These are phyloP conservation scores for Oceanodroma leucorhoa DNA, from an alignment of 2,797 vertebrate genomes.

Conservation along the genomic window DNA sequence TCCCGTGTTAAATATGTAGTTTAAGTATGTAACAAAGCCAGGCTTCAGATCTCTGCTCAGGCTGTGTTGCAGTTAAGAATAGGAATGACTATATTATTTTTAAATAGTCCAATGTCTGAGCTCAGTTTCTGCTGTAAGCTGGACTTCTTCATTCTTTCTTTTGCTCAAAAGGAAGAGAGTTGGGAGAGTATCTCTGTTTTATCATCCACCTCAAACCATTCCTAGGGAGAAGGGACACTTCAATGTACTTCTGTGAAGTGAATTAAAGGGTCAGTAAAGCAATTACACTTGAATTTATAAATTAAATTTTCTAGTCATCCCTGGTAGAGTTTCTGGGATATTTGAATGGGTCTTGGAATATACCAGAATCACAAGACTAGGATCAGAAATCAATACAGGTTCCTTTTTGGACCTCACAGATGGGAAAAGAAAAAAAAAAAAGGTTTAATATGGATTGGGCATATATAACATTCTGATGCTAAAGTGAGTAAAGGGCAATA, in stretches of 20 bases:
- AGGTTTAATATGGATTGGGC: neutral
- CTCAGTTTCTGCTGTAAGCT: neutral
- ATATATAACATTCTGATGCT: neutral
- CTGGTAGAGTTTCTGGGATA: neutral
- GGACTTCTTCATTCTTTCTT: neutral
- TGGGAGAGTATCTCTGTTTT: neutral
- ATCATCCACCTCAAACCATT: neutral
- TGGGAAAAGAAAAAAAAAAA: neutral
- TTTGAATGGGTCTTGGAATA: neutral
- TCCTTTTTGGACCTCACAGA: neutral
- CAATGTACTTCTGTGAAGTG: neutral
- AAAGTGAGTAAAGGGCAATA: neutral
- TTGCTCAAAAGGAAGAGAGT: neutral
- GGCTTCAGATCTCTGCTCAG: neutral
- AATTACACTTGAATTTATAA: neutral
- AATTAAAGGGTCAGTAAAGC: neutral
- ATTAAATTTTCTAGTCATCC: neutral
- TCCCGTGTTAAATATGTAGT: rapidly evolving
- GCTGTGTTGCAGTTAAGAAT: neutral
- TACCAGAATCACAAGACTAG: neutral
- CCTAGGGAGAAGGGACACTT: neutral
- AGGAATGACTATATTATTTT: neutral
- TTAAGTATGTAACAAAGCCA: neutral
- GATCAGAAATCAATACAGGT: neutral
- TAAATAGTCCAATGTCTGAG: neutral